These are phyloP conservation scores for Pristionchus exspectatus DNA, from an alignment of 2,888 invertebrate genomes.

Conservation along the genomic window DNA sequence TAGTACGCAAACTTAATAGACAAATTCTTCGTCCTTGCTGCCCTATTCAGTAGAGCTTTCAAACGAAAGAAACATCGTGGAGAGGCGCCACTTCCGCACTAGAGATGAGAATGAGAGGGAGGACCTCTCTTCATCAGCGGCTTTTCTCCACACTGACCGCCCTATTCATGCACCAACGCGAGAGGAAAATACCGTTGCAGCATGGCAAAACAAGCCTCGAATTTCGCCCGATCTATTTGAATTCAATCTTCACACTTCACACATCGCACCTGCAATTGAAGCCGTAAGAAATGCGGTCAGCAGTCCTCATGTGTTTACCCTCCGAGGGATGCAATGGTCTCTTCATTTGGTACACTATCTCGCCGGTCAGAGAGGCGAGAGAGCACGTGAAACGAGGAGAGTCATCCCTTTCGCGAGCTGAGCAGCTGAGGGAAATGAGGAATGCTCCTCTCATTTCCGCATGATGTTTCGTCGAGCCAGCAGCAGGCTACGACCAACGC, in stretches of 20 bases:
- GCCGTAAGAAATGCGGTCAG: background rate
- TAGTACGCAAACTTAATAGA: too few species aligned
- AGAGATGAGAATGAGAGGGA: too few species aligned
- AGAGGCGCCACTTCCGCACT: background rate
- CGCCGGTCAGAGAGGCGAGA: too few species aligned
- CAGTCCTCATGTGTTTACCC: background rate
- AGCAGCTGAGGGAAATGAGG: background rate
- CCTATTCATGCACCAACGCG: too few species aligned
- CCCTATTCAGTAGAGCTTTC: too few species aligned
- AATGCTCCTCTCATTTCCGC: background rate
- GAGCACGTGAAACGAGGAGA: too few species aligned
- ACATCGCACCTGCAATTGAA: background rate
- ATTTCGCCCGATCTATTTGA: background rate
- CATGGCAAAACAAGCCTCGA: background rate
- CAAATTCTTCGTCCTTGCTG: too few species aligned
- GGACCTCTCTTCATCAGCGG: too few species aligned
- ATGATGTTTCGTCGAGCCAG: background rate
- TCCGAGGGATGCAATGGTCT: background rate
- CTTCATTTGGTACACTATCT: too few species aligned
- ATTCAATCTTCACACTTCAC: conserved; percentile 2
- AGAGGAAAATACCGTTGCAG: too few species aligned
- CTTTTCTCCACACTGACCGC: too few species aligned
- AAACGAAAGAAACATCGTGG: background rate
- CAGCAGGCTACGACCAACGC: background rate
- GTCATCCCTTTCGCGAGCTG: too few species aligned